These are phyloP conservation scores for human (Homo sapiens) DNA, from an alignment of 2,113 vertebrate genomes.

Conservation along the genomic window GRCh38 chr12:121987501-121988000, in stretches of 20 bases:
- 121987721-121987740: not conserved
- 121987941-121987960: not conserved
- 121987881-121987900: rapidly evolving
- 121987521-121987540: no score
- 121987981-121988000: not conserved
- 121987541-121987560: no score
- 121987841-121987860: not conserved
- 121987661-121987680: no score
- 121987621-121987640: no score
- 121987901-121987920: not conserved
- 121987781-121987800: no score
- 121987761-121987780: not conserved
- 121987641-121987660: no score
- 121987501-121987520: no score
- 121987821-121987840: not conserved
- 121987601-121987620: no score
- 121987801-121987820: rapidly evolving
- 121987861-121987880: not conserved
- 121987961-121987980: not conserved
- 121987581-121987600: no score
- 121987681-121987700: no score
- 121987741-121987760: not conserved
- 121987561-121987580: no score
- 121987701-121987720: no score
- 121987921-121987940: rapidly evolving